These are phyloP conservation scores for Norana najaformis DNA, from an alignment of 2,888 invertebrate genomes.

Conservation along the genomic window DNA sequence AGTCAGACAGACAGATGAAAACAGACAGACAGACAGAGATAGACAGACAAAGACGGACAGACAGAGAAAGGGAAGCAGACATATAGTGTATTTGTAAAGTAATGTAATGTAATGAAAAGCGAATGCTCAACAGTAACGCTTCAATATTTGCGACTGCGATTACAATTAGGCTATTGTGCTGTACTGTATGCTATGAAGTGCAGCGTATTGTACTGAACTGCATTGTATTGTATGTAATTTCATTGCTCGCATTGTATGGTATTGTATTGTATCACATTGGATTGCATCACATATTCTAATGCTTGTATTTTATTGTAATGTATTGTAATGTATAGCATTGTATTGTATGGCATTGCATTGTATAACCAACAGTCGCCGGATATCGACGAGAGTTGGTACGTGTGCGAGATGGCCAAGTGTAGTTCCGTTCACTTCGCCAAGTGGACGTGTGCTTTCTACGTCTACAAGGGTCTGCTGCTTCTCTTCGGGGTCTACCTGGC, in stretches of 20 bases:
- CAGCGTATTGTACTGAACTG: too few species aligned
- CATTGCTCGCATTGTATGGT: too few species aligned
- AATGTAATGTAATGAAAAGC: too few species aligned
- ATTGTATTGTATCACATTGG: neutral
- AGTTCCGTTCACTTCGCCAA: slow-evolving; percentile 83
- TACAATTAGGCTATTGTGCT: too few species aligned
- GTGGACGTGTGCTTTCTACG: slow-evolving; percentile 87
- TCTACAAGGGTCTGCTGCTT: slow-evolving; percentile 84
- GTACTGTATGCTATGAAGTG: too few species aligned
- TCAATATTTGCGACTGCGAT: too few species aligned
- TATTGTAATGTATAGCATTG: neutral
- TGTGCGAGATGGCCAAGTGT: slow-evolving; percentile 80
- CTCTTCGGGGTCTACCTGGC: slow-evolving; percentile 92
- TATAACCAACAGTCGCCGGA: slow-evolving; percentile 34
- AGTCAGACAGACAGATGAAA: neutral
- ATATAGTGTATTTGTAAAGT: too few species aligned
- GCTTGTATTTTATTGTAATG: too few species aligned
- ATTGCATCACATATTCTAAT: neutral
- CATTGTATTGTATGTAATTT: too few species aligned
- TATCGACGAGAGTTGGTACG: slow-evolving; percentile 57
- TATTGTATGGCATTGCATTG: neutral
- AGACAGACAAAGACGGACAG: neutral
- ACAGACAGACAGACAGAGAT: neutral
- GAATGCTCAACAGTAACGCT: too few species aligned
- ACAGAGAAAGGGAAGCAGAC: too few species aligned